These are phyloP conservation scores for Tetranychus cinnabarinus DNA, from an alignment of 1,140 invertebrate species.

Conservation along the genomic window DNA sequence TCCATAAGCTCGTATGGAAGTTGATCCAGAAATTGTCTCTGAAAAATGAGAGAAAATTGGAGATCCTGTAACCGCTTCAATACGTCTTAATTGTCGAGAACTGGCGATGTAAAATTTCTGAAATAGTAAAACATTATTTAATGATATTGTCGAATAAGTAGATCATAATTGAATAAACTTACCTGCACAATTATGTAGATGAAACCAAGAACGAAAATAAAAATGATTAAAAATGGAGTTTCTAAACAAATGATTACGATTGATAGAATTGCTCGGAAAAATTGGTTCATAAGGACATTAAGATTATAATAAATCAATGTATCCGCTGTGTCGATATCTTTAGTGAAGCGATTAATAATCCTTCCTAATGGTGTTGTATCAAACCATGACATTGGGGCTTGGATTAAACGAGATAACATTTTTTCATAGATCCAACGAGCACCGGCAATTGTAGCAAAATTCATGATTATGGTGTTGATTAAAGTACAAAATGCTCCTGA, in stretches of 20 bases:
- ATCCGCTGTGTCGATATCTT: conserved; percentile 28
- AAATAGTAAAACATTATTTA: too few species aligned
- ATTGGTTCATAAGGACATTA: conserved; percentile 19
- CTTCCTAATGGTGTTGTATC: conserved; percentile 37
- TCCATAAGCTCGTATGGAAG: conserved; percentile 20
- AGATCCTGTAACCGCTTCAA: conserved; percentile 28
- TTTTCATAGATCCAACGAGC: conserved; percentile 6
- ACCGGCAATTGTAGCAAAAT: conserved; percentile 1
- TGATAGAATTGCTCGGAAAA: conserved; percentile 52
- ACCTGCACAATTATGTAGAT: conserved; percentile 41
- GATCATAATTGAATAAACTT: conserved; percentile 5
- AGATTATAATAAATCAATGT: conserved; percentile 26
- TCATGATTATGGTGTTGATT: background rate
- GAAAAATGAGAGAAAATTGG: conserved; percentile 28
- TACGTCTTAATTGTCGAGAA: conserved; percentile 26
- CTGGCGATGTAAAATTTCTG: conserved; percentile 27
- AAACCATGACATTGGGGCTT: conserved; percentile 40
- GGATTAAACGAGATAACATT: conserved; percentile 33
- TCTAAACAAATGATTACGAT: conserved; percentile 33
- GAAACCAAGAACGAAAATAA: conserved; percentile 57
- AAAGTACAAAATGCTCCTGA: conserved; percentile 31
- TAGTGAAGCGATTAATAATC: conserved; percentile 39
- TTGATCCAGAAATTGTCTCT: conserved; percentile 20
- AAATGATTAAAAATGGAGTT: conserved; percentile 57
- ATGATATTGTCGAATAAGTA: conserved; percentile 1